These are phyloP conservation scores for Drosophila erecta DNA, from an alignment of 1,140 invertebrate genomes.

Conservation along the genomic window DNA sequence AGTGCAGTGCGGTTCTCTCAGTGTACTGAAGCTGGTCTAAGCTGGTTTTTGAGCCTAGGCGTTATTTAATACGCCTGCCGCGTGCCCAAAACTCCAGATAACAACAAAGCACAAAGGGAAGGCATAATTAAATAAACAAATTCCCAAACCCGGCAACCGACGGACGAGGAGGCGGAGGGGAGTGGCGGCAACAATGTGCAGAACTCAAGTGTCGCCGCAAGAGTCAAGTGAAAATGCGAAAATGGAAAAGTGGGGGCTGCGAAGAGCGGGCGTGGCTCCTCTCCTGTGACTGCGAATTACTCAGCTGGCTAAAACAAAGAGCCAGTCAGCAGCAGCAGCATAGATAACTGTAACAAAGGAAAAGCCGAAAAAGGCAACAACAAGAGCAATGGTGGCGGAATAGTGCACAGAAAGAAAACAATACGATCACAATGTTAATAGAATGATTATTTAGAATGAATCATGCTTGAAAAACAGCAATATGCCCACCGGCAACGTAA, in stretches of 20 bases:
- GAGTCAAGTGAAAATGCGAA: constrained; percentile 22
- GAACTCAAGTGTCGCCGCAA: constrained; percentile 40
- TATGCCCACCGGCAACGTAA: too few relatives aligned
- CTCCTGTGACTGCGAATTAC: constrained; percentile 23
- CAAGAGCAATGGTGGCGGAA: constrained; percentile 14
- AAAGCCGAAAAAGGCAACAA: constrained; percentile 15
- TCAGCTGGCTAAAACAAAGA: constrained; percentile 25
- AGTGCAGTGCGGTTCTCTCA: neutral
- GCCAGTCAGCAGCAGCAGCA: neutral
- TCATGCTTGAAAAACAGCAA: too few relatives aligned
- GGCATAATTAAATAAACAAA: constrained; percentile 52
- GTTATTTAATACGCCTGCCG: constrained; percentile 33
- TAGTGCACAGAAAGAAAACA: neutral
- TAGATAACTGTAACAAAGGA: constrained; percentile 35
- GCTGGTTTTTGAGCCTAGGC: constrained; percentile 15
- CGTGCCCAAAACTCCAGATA: constrained; percentile 23
- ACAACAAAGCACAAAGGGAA: constrained; percentile 18
- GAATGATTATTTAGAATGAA: too few relatives aligned
- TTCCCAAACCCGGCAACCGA: constrained; percentile 43
- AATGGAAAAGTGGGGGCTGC: constrained; percentile 1
- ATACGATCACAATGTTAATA: neutral
- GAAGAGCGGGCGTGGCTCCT: constrained; percentile 8
- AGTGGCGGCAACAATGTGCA: constrained; percentile 20
- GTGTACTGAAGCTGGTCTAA: constrained; percentile 1
- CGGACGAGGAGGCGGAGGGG: neutral